These are phyloP conservation scores for Endotricha flammealis DNA, from an alignment of 2,888 invertebrate species.

Conservation along the genomic window DNA sequence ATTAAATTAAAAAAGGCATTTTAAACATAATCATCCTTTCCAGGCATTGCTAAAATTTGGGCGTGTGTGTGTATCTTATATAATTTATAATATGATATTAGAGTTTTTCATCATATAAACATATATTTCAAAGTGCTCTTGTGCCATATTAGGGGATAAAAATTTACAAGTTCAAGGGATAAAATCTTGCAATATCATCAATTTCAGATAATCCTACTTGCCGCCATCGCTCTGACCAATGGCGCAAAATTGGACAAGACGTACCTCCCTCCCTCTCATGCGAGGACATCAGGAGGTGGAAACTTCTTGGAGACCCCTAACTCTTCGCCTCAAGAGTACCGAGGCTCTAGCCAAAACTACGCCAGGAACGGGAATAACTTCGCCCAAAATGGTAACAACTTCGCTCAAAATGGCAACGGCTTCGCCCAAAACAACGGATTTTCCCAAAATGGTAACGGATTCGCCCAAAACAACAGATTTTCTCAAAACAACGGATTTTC, in stretches of 20 bases:
- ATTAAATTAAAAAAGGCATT: too few relatives aligned
- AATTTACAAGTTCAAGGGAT: too few relatives aligned
- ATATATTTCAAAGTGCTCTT: too few relatives aligned
- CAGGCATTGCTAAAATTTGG: too few relatives aligned
- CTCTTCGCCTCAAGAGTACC: conserved; percentile 17
- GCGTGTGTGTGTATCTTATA: too few relatives aligned
- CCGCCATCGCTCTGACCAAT: conserved; percentile 42
- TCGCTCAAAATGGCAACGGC: conserved; percentile 19
- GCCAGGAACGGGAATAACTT: conserved; percentile 20
- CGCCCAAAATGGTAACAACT: conserved; percentile 23
- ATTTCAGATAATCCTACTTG: conserved; percentile 52
- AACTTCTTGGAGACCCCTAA: conserved; percentile 46
- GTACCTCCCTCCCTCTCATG: conserved; percentile 57
- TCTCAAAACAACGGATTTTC: conserved; percentile 15
- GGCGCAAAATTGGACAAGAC: conserved; percentile 59
- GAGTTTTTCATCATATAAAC: too few relatives aligned
- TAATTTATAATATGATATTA: too few relatives aligned
- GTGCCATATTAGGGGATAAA: too few relatives aligned
- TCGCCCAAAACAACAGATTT: conserved; percentile 16
- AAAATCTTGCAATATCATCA: too few relatives aligned
- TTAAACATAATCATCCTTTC: too few relatives aligned
- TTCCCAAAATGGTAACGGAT: conserved; percentile 17
- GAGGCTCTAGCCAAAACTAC: conserved; percentile 14
- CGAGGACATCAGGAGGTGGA: conserved; percentile 45
- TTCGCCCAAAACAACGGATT: conserved; percentile 16